phyloP scores from a whole-genome alignment of 2,113 vertebrate species.

The Azemiops feae region DNA sequence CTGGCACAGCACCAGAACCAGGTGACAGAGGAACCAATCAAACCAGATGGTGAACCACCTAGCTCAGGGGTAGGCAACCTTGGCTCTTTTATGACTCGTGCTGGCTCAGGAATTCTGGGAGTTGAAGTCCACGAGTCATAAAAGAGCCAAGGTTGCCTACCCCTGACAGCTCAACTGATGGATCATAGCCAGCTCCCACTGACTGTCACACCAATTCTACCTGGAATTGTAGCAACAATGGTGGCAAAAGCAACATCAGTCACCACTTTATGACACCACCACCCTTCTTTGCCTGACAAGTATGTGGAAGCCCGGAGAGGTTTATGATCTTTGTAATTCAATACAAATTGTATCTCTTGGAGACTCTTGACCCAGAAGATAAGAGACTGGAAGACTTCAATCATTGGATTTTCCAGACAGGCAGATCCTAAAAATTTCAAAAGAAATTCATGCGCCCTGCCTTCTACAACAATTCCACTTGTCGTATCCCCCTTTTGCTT shows the following conservation, averaged over 20 bases:
- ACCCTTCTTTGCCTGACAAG: not conserved
- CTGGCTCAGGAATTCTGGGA: too few relatives aligned
- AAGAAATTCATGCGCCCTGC: not conserved
- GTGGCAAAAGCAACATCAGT: not conserved
- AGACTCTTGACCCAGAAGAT: not conserved
- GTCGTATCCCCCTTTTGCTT: not conserved
- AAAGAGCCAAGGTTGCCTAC: too few relatives aligned
- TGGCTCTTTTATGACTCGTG: too few relatives aligned
- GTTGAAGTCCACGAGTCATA: too few relatives aligned
- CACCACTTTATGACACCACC: not conserved
- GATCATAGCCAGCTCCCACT: not conserved
- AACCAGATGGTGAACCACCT: not conserved
- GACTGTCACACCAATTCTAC: not conserved
- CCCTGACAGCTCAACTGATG: not conserved
- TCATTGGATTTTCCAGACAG: not conserved
- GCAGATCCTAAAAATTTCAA: not conserved
- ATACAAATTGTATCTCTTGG: not conserved
- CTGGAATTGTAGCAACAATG: not conserved
- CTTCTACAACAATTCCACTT: not conserved
- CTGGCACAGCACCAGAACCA: not conserved
- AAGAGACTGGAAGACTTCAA: not conserved
- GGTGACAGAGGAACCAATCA: not conserved
- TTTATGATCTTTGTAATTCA: not conserved
- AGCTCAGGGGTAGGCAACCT: not conserved
- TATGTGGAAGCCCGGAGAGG: not conserved